Evolutionary conservation across 1,140 invertebrate species (phyloP).

Genomic region (Nilaparvata lugens): DNA sequence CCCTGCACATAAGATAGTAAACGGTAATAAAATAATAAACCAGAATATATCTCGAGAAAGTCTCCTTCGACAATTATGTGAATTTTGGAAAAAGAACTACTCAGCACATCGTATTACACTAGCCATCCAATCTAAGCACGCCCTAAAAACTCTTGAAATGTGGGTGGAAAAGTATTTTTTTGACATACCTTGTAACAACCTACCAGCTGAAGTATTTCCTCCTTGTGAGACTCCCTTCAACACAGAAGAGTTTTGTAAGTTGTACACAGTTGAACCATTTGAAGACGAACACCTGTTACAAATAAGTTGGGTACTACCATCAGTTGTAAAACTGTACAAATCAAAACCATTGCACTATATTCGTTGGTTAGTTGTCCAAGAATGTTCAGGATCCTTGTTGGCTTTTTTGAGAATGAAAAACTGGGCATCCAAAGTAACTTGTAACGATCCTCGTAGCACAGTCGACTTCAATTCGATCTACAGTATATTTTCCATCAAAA

Average conservation of each 20-base stretch:
- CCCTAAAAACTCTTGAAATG: slow-evolving; percentile 61
- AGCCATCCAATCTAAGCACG: slow-evolving; percentile 67
- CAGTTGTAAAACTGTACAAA: slow-evolving; percentile 60
- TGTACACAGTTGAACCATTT: slow-evolving; percentile 71
- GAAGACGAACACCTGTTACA: slow-evolving; percentile 62
- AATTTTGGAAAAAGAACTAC: slow-evolving; percentile 75
- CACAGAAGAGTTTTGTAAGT: slow-evolving; percentile 48
- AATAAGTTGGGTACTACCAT: slow-evolving; percentile 69
- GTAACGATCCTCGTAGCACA: slow-evolving; percentile 62
- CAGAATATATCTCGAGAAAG: slow-evolving; percentile 54
- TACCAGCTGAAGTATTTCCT: slow-evolving; percentile 50
- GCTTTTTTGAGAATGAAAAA: slow-evolving; percentile 73
- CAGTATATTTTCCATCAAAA: slow-evolving; percentile 57
- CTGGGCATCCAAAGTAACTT: slow-evolving; percentile 72
- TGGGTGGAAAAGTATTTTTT: slow-evolving; percentile 54
- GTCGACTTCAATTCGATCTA: slow-evolving; percentile 43
- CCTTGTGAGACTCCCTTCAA: slow-evolving; percentile 45
- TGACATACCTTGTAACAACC: slow-evolving; percentile 50
- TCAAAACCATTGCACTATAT: slow-evolving; percentile 71
- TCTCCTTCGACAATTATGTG: slow-evolving; percentile 55
- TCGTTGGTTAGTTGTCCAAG: slow-evolving; percentile 75
- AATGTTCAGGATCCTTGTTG: slow-evolving; percentile 77
- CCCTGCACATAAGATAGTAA: slow-evolving; percentile 71
- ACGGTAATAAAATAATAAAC: slow-evolving; percentile 70
- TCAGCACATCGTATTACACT: slow-evolving; percentile 83